Percentiles rank a stretch among this genome's conserved stretches.
Conservation (phyloP, 1,140 invertebrate species). For the Brachionus asplanchnoidis region DNA sequence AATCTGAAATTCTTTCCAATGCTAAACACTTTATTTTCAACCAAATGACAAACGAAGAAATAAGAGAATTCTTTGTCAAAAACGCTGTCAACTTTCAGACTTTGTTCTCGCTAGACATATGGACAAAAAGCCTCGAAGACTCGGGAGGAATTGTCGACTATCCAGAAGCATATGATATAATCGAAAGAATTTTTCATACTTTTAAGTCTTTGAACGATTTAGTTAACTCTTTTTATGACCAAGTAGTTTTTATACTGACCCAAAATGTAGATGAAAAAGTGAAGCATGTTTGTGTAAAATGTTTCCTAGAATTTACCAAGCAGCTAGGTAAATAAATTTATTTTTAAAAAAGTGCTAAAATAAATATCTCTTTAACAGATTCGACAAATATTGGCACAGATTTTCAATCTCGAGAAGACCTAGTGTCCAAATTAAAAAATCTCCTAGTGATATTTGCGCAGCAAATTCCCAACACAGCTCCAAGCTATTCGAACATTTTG, state of each 20-base stretch:
- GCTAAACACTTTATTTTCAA: slow-evolving; percentile 7
- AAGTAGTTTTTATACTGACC: slow-evolving; percentile 9
- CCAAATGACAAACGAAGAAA: not conserved
- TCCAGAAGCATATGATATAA: not conserved
- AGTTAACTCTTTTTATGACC: not conserved
- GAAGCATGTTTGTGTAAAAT: not conserved
- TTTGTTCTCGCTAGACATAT: not conserved
- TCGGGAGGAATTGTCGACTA: not conserved
- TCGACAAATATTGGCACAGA: not conserved
- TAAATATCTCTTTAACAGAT: not conserved
- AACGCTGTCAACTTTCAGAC: not conserved
- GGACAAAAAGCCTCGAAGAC: slow-evolving; percentile 10
- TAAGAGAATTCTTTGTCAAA: not conserved
- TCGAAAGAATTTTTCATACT: slow-evolving; percentile 16
- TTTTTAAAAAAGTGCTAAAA: not conserved
- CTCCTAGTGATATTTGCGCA: not conserved
- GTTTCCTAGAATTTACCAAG: not conserved
- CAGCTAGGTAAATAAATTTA: not conserved
- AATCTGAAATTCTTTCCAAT: not conserved
- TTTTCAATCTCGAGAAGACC: not conserved
- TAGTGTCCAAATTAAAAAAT: not conserved
- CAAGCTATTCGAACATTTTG: not conserved
- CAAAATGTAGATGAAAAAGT: slow-evolving; percentile 19
- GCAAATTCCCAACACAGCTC: slow-evolving; percentile 5
- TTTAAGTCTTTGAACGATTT: slow-evolving; percentile 1